Conservation (phyloP, 2,888 invertebrate species). For the Catonia carolina region DNA sequence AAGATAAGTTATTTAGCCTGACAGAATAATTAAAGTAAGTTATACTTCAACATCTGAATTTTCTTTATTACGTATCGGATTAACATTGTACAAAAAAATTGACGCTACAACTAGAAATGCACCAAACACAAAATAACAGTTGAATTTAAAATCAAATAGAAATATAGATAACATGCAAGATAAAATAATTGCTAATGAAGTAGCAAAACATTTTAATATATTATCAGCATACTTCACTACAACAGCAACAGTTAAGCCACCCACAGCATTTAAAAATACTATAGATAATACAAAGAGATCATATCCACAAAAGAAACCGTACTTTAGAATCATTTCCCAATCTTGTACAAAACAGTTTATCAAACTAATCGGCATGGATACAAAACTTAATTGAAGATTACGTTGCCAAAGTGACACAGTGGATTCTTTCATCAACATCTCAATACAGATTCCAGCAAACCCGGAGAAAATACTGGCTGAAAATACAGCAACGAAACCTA, state of each 20-base stretch:
- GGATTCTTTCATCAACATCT: constrained; percentile 93
- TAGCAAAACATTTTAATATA: constrained; percentile 96
- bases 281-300: constrained; percentile 82
- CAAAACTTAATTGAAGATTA: constrained; percentile 89
- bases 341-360: constrained; percentile 71
- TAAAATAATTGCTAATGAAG: constrained; percentile 92
- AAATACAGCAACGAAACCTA: constrained; percentile 76
- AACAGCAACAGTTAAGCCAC: constrained; percentile 93
- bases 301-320: constrained; percentile 73
- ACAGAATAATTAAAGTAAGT: no score
- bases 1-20: no score
- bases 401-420: constrained; percentile 94
- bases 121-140: constrained; percentile 76
- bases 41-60: no score
- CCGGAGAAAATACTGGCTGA: constrained; percentile 89
- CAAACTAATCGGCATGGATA: constrained; percentile 84
- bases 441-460: constrained; percentile 97
- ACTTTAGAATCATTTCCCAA: constrained; percentile 48
- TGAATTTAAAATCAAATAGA: constrained; percentile 81
- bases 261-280: constrained; percentile 84
- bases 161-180: constrained; percentile 92
- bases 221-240: constrained; percentile 99
- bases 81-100: constrained; percentile 90
- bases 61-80: no score
- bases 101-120: constrained; percentile 85